These are phyloP conservation scores for Oligia strigilis DNA, from an alignment of 2,888 invertebrate species.

Conservation along the genomic window DNA sequence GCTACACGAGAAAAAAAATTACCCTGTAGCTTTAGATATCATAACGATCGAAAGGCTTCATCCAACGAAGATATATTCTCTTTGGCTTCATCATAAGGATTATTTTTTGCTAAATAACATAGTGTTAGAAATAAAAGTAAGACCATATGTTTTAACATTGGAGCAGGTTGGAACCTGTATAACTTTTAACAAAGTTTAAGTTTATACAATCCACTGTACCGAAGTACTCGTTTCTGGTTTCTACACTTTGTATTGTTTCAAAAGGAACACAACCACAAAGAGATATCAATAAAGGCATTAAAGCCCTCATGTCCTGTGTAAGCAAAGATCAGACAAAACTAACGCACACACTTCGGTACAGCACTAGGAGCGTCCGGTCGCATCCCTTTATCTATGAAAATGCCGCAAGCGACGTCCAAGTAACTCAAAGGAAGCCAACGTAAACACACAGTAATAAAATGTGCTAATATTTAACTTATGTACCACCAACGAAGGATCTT, in stretches of 20 bases:
- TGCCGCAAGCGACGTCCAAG: constrained; percentile 76
- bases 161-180: neutral
- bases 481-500: constrained; percentile 78
- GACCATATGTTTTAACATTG: too few species aligned
- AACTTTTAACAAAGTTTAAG: neutral
- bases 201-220: neutral
- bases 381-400: constrained; percentile 76
- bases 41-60: too few species aligned
- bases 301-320: constrained; percentile 62
- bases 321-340: constrained; percentile 69
- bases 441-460: constrained; percentile 84
- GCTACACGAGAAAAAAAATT: too few species aligned
- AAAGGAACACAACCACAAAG: constrained; percentile 26
- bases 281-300: constrained; percentile 48
- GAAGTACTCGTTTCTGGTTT: neutral
- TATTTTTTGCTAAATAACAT: too few species aligned
- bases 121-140: too few species aligned
- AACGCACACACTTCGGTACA: constrained; percentile 57
- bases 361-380: constrained; percentile 61
- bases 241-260: constrained; percentile 29
- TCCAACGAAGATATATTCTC: too few species aligned
- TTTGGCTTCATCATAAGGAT: too few species aligned
- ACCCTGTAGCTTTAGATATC: too few species aligned
- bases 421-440: constrained; percentile 80
- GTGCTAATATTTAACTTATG: constrained; percentile 85